Base-by-base conservation (phyloP, 2,797 vertebrate genomes). In the Xenentodon cancila region DNA sequence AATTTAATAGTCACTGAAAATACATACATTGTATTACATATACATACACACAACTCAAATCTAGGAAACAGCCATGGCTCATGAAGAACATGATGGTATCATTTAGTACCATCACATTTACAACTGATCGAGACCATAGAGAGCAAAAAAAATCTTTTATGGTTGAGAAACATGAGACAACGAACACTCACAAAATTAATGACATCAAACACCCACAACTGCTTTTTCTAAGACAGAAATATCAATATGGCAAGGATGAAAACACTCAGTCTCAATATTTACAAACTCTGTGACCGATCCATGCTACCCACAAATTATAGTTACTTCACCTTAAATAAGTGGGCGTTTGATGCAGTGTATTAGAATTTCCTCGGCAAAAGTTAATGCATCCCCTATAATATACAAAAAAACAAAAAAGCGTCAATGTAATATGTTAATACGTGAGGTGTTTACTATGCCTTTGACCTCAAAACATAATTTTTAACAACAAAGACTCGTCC, bases 401-500 rank as follows among this genome's bases (percentile, higher is more conserved):
- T 46, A 71, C 40, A 58, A 74, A 80, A 65, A 60, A 37, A 59
- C 59, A 73, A 66, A 66, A 66, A 55, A 63, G 66, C 77, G 76
- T 81, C 77, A 64, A 21, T 42, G 50, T 53, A 64, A 54, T 71
- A 71, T 66, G 48, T 47, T 30, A 30, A 30, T 59, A 71, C 64
- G 45, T 47, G 50, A 71, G 51, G 56, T 68, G 77, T 84, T 87
- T 84, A 75, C 67, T 54, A 51, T 47, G 70, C 59, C 59, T 80
- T 77, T 78, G 72, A 84, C 76, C 79, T 82, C 55, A 80, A 85
- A 85, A 77, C 73, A 70, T 69, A 44, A 75, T 86, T 71, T 70
- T 49, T 53, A 42, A 47, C 50, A 77, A 70, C 50, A 61, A 46
- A 20, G 3, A 59, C 69, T 22, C 37, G 73, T 81, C 78, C 68